A percentile compares a stretch with the other conserved stretches of the same genome.
Evolutionary conservation across 2,888 invertebrate genomes (phyloP).

Genomic region (Odontomyia ornata): DNA sequence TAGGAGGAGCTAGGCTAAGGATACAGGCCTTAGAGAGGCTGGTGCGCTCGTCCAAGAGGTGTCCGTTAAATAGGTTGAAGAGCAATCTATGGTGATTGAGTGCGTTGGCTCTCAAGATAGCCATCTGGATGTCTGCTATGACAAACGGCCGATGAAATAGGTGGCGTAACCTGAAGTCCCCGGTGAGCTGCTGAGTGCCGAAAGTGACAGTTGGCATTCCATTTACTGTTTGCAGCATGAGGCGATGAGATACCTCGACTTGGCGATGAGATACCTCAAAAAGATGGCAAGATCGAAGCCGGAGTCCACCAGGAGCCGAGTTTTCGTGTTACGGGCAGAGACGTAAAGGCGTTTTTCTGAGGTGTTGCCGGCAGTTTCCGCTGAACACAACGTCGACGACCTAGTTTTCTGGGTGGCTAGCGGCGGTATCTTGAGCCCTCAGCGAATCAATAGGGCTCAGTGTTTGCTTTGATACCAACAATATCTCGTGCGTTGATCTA

Average conservation of each 20-base stretch:
- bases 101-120: neutral
- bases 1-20: neutral
- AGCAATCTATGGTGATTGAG: neutral
- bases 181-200: neutral
- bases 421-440: too few relatives aligned
- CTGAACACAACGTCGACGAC: too few relatives aligned
- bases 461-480: too few relatives aligned
- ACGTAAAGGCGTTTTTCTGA: too few relatives aligned
- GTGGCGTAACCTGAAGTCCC: neutral
- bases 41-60: neutral
- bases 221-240: neutral
- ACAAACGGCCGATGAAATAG: neutral
- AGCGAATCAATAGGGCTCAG: too few relatives aligned
- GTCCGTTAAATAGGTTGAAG: neutral
- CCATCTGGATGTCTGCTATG: constrained; percentile 13
- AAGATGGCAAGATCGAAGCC: neutral
- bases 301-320: neutral
- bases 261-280: neutral
- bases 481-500: too few relatives aligned
- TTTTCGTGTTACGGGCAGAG: too few relatives aligned
- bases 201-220: neutral
- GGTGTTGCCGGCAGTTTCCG: too few relatives aligned
- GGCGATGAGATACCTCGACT: too few relatives aligned
- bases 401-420: too few relatives aligned
- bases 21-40: neutral